phyloP scores from a whole-genome alignment of 2,113 vertebrate species.

The Eptesicus fuscus region DNA sequence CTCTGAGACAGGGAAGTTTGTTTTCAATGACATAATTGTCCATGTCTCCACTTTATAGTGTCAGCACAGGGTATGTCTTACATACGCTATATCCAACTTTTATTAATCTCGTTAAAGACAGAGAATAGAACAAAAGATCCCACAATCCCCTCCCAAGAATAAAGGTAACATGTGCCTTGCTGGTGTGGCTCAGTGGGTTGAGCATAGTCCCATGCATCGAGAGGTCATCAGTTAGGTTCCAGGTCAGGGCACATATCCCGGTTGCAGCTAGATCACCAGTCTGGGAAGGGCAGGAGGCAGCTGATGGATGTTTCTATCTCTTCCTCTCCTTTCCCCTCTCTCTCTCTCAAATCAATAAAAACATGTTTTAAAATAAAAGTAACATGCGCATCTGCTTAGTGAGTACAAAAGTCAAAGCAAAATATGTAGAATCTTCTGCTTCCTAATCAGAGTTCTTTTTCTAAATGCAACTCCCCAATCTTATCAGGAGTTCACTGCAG shows the following conservation, averaged over 20 bases:
- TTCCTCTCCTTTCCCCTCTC: too few species aligned
- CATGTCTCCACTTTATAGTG: background rate
- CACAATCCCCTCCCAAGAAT: background rate
- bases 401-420: background rate
- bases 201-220: too few species aligned
- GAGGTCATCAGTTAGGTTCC: too few species aligned
- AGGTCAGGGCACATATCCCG: too few species aligned
- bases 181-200: too few species aligned
- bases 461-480: background rate
- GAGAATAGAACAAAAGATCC: background rate
- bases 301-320: too few species aligned
- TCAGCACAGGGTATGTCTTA: background rate
- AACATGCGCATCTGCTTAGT: background rate
- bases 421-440: background rate
- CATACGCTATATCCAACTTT: background rate
- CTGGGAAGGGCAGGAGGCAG: too few species aligned
- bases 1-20: background rate
- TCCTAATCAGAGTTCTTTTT: background rate
- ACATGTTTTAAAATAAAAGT: too few species aligned
- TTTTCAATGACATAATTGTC: background rate
- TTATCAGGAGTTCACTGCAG: background rate
- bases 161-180: background rate
- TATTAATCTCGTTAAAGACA: background rate
- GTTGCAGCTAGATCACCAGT: too few species aligned
- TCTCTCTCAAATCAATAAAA: too few species aligned